A percentile compares a stretch with the other conserved stretches of the same genome.
phyloP scores from a whole-genome alignment of 2,888 invertebrate genomes.

The Papilio demoleus region DNA sequence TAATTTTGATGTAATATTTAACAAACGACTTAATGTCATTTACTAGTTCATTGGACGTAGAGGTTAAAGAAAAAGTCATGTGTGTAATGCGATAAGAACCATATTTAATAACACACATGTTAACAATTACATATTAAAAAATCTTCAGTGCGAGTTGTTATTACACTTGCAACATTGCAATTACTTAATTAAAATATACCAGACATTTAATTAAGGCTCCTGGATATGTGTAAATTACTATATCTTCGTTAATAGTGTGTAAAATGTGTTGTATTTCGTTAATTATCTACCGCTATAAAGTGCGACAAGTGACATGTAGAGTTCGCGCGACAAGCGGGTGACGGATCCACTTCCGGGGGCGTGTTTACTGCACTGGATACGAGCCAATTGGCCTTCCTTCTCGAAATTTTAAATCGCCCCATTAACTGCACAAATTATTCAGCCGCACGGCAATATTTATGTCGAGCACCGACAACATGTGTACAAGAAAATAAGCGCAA shows the following conservation, averaged over 20 bases:
- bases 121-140: neutral
- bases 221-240: neutral
- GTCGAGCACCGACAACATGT: constrained; percentile 56
- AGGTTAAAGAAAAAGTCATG: constrained; percentile 21
- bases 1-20: neutral
- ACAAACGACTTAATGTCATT: constrained; percentile 3
- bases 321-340: constrained; percentile 54
- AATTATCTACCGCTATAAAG: constrained; percentile 36
- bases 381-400: constrained; percentile 71
- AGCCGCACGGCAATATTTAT: constrained; percentile 58
- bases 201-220: neutral
- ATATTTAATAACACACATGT: constrained; percentile 32
- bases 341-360: constrained; percentile 67
- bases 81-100: constrained; percentile 6
- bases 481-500: constrained; percentile 54
- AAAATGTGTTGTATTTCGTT: neutral
- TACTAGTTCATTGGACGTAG: constrained; percentile 38
- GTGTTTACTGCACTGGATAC: constrained; percentile 62
- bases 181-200: constrained; percentile 5
- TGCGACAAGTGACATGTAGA: constrained; percentile 53
- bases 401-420: constrained; percentile 55
- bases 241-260: constrained; percentile 22
- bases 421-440: constrained; percentile 68
- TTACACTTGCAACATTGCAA: neutral
- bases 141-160: constrained; percentile 10